phyloP scores from a whole-genome alignment of 2,888 invertebrate species.

The Metalampra italica region DNA sequence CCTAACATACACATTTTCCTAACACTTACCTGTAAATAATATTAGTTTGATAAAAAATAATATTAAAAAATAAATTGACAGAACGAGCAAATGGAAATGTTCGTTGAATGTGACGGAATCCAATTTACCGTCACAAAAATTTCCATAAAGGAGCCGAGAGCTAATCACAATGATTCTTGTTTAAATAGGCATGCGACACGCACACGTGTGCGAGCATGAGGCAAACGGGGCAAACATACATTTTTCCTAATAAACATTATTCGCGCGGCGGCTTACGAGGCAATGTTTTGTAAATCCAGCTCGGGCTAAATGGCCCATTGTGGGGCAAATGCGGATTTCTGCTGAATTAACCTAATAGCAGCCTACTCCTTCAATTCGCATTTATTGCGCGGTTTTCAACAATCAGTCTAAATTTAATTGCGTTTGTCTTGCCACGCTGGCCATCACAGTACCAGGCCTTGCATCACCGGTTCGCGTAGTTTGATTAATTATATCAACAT shows the following conservation, averaged over 20 bases:
- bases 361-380: conserved; percentile 61
- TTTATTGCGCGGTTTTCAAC: conserved; percentile 43
- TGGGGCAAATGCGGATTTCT: conserved; percentile 56
- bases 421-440: neutral
- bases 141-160: neutral
- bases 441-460: too few relatives aligned
- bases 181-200: conserved; percentile 40
- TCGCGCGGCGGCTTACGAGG: conserved; percentile 45
- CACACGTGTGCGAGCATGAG: conserved; percentile 13
- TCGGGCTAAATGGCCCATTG: conserved; percentile 63
- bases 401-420: conserved; percentile 38
- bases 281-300: conserved; percentile 69
- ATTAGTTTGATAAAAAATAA: too few relatives aligned
- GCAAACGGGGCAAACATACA: conserved; percentile 37
- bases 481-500: too few relatives aligned
- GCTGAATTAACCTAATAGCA: conserved; percentile 64
- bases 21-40: too few relatives aligned
- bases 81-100: too few relatives aligned
- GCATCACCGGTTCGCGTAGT: too few relatives aligned
- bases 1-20: too few relatives aligned
- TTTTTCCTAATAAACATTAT: conserved; percentile 71
- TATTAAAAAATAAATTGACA: too few relatives aligned
- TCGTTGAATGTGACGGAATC: too few relatives aligned
- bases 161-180: conserved; percentile 12
- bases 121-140: neutral